Percentiles rank a stretch among this genome's conserved stretches.
Conservation (phyloP, 2,113 vertebrate species). For the Eretmochelys imbricata region DNA sequence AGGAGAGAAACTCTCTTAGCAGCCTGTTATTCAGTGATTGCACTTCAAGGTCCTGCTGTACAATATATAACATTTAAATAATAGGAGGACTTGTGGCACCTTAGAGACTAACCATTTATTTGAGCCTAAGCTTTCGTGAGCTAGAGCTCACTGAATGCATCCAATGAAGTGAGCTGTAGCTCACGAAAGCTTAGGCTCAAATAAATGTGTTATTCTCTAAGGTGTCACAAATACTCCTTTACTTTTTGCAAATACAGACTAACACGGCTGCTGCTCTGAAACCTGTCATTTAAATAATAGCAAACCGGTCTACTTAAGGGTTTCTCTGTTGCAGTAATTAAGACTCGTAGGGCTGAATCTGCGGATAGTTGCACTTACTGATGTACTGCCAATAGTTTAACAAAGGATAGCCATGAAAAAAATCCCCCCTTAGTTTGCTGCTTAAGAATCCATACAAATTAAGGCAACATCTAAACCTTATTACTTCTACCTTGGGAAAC, state of each 20-base stretch:
- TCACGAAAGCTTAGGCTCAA: too few species aligned
- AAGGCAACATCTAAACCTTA: neutral
- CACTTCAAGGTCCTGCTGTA: slow-evolving; percentile 4
- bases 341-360: neutral
- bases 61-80: neutral
- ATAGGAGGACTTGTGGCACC: too few species aligned
- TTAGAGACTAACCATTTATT: too few species aligned
- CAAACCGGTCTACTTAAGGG: neutral
- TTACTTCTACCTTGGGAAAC: neutral
- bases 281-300: neutral
- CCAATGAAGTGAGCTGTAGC: too few species aligned
- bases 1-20: neutral
- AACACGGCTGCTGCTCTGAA: too few species aligned
- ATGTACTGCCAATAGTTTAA: slow-evolving; percentile 7
- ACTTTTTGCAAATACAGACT: too few species aligned
- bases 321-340: neutral
- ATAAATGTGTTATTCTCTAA: too few species aligned
- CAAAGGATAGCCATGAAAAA: neutral
- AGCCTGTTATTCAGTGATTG: neutral
- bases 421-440: neutral
- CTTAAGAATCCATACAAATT: neutral
- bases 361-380: neutral
- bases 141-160: too few species aligned
- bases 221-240: too few species aligned
- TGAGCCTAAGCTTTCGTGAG: too few species aligned